Conservation (phyloP, 2,888 invertebrate genomes). For the Endotricha flammealis region DNA sequence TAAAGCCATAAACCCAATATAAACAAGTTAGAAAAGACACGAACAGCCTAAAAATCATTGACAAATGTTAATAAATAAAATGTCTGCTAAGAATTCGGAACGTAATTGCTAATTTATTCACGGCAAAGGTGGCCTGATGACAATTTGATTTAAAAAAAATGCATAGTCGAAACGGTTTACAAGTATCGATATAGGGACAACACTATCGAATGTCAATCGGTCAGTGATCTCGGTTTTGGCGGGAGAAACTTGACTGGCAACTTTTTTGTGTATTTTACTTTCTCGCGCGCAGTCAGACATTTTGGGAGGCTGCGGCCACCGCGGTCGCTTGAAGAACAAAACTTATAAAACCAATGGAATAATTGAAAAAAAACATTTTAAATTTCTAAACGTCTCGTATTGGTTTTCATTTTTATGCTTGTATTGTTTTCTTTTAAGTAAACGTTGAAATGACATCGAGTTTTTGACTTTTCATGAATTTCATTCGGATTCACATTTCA, state of each 20-base stretch:
- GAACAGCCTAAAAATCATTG: background rate
- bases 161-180: slow-evolving; percentile 13
- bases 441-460: background rate
- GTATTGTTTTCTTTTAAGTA: slow-evolving; percentile 5
- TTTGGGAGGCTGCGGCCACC: slow-evolving; percentile 19
- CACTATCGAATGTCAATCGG: slow-evolving; percentile 70
- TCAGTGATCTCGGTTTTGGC: slow-evolving; percentile 70
- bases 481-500: too few relatives aligned
- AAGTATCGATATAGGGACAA: slow-evolving; percentile 34
- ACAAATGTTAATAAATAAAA: slow-evolving; percentile 1
- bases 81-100: slow-evolving; percentile 8
- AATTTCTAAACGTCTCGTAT: slow-evolving; percentile 10
- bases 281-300: slow-evolving; percentile 44
- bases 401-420: slow-evolving; percentile 11
- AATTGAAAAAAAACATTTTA: slow-evolving; percentile 21
- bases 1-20: too few relatives aligned
- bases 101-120: slow-evolving; percentile 15
- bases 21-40: background rate
- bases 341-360: slow-evolving; percentile 27
- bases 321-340: slow-evolving; percentile 24
- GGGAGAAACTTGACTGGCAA: slow-evolving; percentile 68
- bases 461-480: too few relatives aligned
- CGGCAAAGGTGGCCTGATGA: slow-evolving; percentile 16
- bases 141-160: slow-evolving; percentile 16
- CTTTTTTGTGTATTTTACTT: slow-evolving; percentile 75